A percentile compares a stretch with the other conserved stretches of the same genome.
Evolutionary conservation across 2,888 invertebrate species (phyloP).

Genomic region (Megalurothrips usitatus): DNA sequence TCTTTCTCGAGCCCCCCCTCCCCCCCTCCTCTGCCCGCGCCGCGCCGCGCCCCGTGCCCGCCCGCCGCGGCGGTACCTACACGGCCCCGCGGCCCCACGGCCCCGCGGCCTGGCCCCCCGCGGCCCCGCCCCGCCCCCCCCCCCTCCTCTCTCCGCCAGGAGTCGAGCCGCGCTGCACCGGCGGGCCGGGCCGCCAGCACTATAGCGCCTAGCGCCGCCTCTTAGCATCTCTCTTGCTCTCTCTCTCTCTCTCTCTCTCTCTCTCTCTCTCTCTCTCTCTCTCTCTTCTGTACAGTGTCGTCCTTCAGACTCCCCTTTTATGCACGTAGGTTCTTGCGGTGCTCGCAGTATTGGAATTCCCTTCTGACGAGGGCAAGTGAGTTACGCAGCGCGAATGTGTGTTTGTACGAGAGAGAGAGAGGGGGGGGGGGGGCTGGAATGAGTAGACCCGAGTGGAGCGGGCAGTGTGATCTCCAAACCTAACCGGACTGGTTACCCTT

Average conservation of each 20-base stretch:
- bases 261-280: not conserved
- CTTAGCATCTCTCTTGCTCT: not conserved
- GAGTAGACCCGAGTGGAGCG: not conserved
- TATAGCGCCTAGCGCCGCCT: not conserved
- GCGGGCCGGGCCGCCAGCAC: not conserved
- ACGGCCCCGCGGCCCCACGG: not conserved
- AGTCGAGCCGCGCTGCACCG: not conserved
- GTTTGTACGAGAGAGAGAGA: no score
- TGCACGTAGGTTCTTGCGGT: no score
- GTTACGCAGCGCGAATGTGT: no score
- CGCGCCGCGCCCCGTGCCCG: not conserved
- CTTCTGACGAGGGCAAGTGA: no score
- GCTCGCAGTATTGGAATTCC: no score
- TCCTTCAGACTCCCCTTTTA: no score
- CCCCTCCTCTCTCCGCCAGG: not conserved
- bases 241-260: no score
- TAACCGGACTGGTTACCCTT: constrained; percentile 13
- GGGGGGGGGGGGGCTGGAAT: not conserved
- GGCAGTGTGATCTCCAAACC: not conserved
- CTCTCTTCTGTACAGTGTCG: not conserved
- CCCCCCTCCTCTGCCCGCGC: not conserved
- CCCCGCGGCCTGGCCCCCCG: not conserved
- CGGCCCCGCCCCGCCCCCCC: not conserved
- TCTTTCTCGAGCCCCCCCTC: no score
- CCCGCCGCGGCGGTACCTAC: not conserved